Percentiles rank a stretch among this genome's conserved stretches.
phyloP scores from a whole-genome alignment of 2,888 invertebrate species.

The Clepsis dumicolana region DNA sequence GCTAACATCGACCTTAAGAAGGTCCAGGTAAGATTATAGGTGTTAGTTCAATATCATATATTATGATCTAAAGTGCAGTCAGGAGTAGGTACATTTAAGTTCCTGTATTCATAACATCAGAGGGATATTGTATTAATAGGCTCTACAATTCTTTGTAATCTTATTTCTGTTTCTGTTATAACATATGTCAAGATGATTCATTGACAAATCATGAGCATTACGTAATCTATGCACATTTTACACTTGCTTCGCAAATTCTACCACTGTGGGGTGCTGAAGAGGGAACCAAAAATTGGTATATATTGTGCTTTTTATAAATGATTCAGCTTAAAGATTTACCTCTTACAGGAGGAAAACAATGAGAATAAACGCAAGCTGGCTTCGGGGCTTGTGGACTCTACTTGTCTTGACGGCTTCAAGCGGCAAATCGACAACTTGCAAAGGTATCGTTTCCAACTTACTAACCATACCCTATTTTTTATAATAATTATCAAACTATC shows the following conservation, averaged over 20 bases:
- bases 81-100: too few species aligned
- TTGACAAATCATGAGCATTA: too few species aligned
- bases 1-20: constrained; percentile 91
- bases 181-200: not conserved
- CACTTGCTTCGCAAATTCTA: not conserved
- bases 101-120: not conserved
- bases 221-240: not conserved
- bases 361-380: constrained; percentile 81
- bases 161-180: not conserved
- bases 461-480: too few species aligned
- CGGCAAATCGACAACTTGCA: constrained; percentile 90
- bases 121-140: not conserved
- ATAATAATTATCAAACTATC: too few species aligned
- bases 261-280: not conserved
- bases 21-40: constrained; percentile 78
- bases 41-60: too few species aligned
- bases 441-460: too few species aligned
- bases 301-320: not conserved
- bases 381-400: constrained; percentile 82
- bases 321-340: not conserved
- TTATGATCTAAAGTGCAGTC: too few species aligned
- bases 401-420: constrained; percentile 87
- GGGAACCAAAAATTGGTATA: not conserved
- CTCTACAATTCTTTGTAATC: not conserved
- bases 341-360: constrained; percentile 77